phyloP scores from a whole-genome alignment of 1,140 invertebrate genomes.

The Dinoponera quadriceps region DNA sequence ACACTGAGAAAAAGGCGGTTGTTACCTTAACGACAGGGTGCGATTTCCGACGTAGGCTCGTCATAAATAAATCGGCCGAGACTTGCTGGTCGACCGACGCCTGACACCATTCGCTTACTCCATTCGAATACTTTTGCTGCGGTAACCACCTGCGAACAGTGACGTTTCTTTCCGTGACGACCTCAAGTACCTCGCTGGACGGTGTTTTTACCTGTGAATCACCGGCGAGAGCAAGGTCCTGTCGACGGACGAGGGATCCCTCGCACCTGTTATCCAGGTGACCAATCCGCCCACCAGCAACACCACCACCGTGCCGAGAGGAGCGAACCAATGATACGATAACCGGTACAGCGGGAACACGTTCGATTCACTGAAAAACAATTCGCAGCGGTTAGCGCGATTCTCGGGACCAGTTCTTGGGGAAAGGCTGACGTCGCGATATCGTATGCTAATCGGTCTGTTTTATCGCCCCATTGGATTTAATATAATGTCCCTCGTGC shows the following conservation, averaged over 20 bases:
- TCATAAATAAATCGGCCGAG: conserved; percentile 48
- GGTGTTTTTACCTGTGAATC: conserved; percentile 83
- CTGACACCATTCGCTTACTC: not conserved
- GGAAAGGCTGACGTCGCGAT: too few species aligned
- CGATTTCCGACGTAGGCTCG: not conserved
- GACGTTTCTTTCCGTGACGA: not conserved
- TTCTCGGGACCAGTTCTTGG: too few species aligned
- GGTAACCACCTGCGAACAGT: conserved; percentile 58
- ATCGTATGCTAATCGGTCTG: too few species aligned
- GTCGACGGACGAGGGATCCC: conserved; percentile 87
- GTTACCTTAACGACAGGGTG: not conserved
- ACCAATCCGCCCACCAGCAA: conserved; percentile 89
- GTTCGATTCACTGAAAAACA: conserved; percentile 79
- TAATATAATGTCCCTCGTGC: not conserved
- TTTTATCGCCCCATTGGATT: not conserved
- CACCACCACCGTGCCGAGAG: conserved; percentile 87
- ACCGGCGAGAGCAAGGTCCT: conserved; percentile 88
- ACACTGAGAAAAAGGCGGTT: too few species aligned
- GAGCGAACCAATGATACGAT: conserved; percentile 92
- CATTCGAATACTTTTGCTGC: conserved; percentile 28
- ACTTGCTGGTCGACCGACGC: not conserved
- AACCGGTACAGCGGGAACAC: conserved; percentile 90
- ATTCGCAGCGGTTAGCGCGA: not conserved
- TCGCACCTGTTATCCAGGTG: conserved; percentile 89
- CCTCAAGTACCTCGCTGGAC: not conserved